Percentiles rank a stretch among this genome's conserved stretches.
Evolutionary conservation across 1,140 invertebrate genomes (phyloP).

Genomic region (Euwallacea similis): DNA sequence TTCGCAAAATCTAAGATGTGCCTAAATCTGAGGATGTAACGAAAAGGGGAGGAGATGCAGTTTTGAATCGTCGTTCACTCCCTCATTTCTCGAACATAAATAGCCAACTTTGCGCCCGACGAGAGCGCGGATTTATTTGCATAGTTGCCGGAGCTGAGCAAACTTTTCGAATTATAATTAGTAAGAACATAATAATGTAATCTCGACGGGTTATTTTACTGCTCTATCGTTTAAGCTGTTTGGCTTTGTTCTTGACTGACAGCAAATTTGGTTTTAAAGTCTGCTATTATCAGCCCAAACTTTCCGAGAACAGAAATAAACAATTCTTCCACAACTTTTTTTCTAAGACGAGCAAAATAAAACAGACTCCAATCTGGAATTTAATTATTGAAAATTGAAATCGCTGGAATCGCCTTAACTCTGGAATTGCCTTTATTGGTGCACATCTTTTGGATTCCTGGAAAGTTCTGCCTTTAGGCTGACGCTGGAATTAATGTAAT

Average conservation of each 20-base stretch:
- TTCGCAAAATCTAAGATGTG: not conserved
- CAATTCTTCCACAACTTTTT: not conserved
- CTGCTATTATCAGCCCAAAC: too few species aligned
- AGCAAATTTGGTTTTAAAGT: too few species aligned
- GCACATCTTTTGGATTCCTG: constrained; percentile 24
- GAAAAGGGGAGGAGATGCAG: not conserved
- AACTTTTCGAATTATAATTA: constrained; percentile 6
- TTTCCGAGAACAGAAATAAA: too few species aligned
- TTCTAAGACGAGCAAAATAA: constrained; percentile 1
- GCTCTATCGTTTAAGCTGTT: not conserved
- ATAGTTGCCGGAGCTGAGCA: not conserved
- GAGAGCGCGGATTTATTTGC: not conserved
- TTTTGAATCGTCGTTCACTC: not conserved
- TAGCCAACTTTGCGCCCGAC: not conserved
- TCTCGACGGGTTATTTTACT: not conserved
- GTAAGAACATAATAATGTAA: constrained; percentile 5
- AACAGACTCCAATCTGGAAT: constrained; percentile 22
- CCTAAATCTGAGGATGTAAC: not conserved
- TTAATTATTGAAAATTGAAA: constrained; percentile 35
- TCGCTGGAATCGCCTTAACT: constrained; percentile 29
- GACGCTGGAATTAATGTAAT: constrained; percentile 24
- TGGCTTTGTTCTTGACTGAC: too few species aligned
- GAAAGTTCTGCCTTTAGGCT: constrained; percentile 5
- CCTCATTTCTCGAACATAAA: not conserved
- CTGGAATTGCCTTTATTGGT: constrained; percentile 25